phyloP scores from a whole-genome alignment of 2,888 invertebrate species.

The Synergus umbraculus region DNA sequence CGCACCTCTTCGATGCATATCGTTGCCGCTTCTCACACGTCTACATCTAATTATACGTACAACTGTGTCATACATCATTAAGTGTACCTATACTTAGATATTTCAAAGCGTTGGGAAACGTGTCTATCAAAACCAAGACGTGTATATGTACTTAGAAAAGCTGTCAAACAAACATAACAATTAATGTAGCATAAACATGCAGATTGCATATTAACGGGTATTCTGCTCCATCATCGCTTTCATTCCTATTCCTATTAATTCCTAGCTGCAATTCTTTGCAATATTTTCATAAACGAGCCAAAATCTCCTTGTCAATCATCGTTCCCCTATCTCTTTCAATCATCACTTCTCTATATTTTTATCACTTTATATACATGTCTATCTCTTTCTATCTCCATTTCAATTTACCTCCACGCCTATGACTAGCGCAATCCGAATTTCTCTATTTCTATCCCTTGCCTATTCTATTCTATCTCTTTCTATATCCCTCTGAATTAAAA shows the following conservation, averaged over 20 bases:
- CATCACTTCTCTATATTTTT: too few relatives aligned
- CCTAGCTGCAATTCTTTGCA: background rate
- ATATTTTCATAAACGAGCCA: too few relatives aligned
- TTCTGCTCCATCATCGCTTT: background rate
- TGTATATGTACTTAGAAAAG: background rate
- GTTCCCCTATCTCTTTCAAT: too few relatives aligned
- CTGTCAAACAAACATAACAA: background rate
- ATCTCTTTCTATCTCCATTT: too few relatives aligned
- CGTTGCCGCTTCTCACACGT: background rate
- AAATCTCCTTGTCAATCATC: too few relatives aligned
- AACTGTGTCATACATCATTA: background rate
- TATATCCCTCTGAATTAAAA: too few relatives aligned
- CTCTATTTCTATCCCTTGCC: too few relatives aligned
- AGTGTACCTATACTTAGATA: background rate
- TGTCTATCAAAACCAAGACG: background rate
- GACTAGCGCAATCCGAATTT: too few relatives aligned
- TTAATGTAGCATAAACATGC: background rate
- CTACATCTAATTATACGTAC: background rate
- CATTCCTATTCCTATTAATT: background rate
- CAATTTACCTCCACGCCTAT: too few relatives aligned
- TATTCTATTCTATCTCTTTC: too few relatives aligned
- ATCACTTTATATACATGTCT: too few relatives aligned
- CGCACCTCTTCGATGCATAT: background rate
- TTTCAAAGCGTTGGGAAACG: background rate
- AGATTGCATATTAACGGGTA: background rate